Evolutionary conservation across 2,797 vertebrate genomes (phyloP).

Genomic region (Channallabes apus): DNA sequence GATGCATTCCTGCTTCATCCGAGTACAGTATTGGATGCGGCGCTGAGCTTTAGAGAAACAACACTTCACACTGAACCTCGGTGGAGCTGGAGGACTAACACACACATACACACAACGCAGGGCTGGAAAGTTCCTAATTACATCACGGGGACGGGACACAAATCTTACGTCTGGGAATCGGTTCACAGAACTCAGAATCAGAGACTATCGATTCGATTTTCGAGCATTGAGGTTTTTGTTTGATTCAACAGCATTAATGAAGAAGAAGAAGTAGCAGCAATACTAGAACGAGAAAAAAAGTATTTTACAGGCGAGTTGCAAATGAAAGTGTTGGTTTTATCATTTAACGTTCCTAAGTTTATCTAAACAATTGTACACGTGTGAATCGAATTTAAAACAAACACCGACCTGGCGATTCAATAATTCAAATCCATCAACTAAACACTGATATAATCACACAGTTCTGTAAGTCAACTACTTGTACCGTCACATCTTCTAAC

Average conservation of each 20-base stretch:
- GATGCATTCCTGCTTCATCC: constrained; percentile 37
- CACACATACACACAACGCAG: background rate
- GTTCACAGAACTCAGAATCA: no score
- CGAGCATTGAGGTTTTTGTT: background rate
- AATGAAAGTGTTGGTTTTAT: no score
- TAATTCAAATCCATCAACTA: no score
- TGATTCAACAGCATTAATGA: background rate
- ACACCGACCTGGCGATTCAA: no score
- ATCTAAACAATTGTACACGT: no score
- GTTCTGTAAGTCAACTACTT: background rate
- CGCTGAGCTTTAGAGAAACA: constrained; percentile 14
- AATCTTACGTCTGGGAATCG: background rate
- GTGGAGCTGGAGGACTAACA: constrained; percentile 9
- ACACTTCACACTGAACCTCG: constrained; percentile 4
- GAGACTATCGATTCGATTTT: no score
- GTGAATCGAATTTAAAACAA: no score
- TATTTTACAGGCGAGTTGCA: no score
- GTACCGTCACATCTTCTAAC: background rate
- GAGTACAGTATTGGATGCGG: constrained; percentile 26
- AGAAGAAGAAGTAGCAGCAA: no score
- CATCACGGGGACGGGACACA: background rate
- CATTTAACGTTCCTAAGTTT: no score
- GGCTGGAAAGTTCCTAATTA: constrained; percentile 11
- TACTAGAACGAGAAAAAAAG: no score
- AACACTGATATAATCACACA: no score